A percentile compares a stretch with the other conserved stretches of the same genome.
These are phyloP conservation scores for Acanthis flammea DNA, from an alignment of 2,797 vertebrate species.

Conservation along the genomic window DNA sequence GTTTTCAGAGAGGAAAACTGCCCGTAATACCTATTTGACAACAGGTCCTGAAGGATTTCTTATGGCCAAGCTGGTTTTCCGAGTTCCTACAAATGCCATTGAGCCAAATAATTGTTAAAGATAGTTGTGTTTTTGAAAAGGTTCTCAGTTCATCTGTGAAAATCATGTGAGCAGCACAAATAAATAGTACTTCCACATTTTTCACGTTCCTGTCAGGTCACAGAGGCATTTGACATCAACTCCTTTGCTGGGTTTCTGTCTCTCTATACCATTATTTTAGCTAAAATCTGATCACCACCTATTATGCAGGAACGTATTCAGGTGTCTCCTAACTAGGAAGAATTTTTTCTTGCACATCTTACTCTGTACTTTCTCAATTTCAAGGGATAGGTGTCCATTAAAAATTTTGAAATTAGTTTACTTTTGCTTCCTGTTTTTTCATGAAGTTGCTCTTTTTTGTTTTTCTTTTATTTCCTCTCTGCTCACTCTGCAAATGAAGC, in stretches of 20 bases:
- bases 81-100: neutral
- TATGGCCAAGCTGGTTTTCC: neutral
- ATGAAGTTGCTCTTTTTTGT: neutral
- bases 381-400: neutral
- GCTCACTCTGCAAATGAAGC: neutral
- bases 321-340: neutral
- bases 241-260: neutral
- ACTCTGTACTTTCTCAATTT: neutral
- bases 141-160: neutral
- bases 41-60: neutral
- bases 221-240: neutral
- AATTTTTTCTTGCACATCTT: neutral
- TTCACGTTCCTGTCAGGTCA: neutral
- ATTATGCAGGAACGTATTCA: neutral
- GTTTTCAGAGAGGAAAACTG: neutral
- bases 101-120: neutral
- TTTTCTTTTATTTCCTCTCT: neutral
- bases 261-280: neutral
- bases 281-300: neutral
- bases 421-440: neutral
- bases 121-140: neutral
- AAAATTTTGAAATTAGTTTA: neutral
- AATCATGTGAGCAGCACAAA: neutral
- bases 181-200: neutral
- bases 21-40: neutral